These are phyloP conservation scores for Dendrocincla tyrannina DNA, from an alignment of 2,797 vertebrate species.

Conservation along the genomic window DNA sequence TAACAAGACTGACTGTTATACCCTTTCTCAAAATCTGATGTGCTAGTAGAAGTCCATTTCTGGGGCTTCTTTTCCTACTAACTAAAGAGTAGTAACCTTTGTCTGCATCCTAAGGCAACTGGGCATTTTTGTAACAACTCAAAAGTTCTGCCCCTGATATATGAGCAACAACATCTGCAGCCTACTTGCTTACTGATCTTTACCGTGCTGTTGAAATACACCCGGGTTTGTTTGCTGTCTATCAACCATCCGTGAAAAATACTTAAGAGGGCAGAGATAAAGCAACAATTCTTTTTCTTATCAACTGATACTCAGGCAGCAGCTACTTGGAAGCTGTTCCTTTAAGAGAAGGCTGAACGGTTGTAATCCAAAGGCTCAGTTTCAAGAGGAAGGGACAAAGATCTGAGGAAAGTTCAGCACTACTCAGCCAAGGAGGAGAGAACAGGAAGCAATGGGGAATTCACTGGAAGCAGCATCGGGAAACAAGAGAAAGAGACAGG, in stretches of 20 bases:
- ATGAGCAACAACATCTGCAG: not conserved
- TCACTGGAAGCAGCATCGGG: not conserved
- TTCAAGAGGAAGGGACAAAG: conserved; percentile 5
- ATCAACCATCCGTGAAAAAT: not conserved
- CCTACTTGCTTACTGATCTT: not conserved
- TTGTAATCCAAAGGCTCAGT: not conserved
- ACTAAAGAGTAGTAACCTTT: not conserved
- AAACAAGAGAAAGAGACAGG: not conserved
- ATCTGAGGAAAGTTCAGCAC: conserved; percentile 1
- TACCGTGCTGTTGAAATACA: not conserved
- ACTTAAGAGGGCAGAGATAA: not conserved
- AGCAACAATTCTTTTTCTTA: not conserved
- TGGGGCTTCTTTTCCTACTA: not conserved
- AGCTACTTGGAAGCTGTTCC: not conserved
- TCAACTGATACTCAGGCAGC: not conserved
- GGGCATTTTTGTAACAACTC: not conserved
- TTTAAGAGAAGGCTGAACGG: not conserved
- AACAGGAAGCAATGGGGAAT: conserved; percentile 1
- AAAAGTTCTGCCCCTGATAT: not conserved
- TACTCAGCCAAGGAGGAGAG: not conserved
- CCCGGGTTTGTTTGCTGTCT: not conserved
- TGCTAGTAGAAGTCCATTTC: not conserved
- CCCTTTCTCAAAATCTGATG: not conserved
- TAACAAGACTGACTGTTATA: not conserved
- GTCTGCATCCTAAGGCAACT: not conserved